These are phyloP conservation scores for Steinernema khuongi DNA, from an alignment of 1,140 invertebrate genomes.

Conservation along the genomic window DNA sequence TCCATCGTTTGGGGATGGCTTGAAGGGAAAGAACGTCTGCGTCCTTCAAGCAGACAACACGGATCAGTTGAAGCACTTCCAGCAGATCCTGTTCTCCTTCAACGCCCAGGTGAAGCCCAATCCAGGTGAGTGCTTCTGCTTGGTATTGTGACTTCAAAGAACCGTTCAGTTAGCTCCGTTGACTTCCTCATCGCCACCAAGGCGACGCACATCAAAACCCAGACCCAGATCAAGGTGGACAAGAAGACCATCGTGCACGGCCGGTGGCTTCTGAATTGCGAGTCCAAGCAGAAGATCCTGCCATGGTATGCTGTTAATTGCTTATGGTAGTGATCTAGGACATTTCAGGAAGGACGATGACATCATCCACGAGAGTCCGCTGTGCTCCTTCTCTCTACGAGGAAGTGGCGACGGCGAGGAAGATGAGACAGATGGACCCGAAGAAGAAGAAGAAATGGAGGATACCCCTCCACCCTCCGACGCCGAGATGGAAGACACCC, in stretches of 20 bases:
- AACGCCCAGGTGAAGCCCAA: background rate
- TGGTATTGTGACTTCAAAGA: background rate
- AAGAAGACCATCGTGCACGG: no score
- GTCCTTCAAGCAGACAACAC: background rate
- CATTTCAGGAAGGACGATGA: background rate
- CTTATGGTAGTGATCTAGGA: background rate
- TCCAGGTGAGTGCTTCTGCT: background rate
- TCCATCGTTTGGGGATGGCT: background rate
- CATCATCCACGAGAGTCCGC: background rate
- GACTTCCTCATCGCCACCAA: no score
- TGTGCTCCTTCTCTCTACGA: background rate
- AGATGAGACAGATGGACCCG: background rate
- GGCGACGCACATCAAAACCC: no score
- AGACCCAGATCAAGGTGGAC: no score
- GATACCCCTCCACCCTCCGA: constrained; percentile 1
- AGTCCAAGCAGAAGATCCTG: background rate
- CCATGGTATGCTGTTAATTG: background rate
- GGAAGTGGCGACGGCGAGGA: background rate
- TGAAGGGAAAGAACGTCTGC: background rate
- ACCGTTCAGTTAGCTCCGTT: no score
- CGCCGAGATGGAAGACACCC: no score
- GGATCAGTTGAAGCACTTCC: background rate
- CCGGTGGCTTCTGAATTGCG: no score
- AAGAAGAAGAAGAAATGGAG: background rate
- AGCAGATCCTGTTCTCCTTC: background rate